Percentiles rank a stretch among this genome's conserved stretches.
phyloP scores from a whole-genome alignment of 2,113 vertebrate species.

The Tupaia chinensis region DNA sequence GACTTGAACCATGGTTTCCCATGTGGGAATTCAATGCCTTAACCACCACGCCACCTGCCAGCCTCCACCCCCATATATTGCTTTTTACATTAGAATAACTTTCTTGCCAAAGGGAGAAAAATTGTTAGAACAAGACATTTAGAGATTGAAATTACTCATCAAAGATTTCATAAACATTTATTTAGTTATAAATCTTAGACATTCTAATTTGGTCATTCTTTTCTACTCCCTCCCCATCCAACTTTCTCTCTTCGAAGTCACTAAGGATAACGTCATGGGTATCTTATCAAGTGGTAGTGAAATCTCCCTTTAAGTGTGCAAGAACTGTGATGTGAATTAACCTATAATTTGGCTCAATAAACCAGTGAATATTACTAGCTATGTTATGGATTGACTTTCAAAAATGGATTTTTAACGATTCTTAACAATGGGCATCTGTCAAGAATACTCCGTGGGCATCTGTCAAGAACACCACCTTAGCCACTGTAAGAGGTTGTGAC shows the following conservation, averaged over 20 bases:
- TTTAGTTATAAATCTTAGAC: background rate
- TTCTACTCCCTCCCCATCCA: background rate
- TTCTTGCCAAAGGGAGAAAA: background rate
- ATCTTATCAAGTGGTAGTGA: background rate
- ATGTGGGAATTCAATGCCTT: too few relatives aligned
- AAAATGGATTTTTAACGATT: constrained; percentile 20
- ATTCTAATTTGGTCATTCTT: constrained; percentile 23
- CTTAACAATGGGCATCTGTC: background rate
- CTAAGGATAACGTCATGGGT: background rate
- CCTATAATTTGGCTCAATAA: background rate
- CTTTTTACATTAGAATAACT: constrained; percentile 12
- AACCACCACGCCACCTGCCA: too few relatives aligned
- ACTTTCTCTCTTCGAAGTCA: constrained; percentile 10
- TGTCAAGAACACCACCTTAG: background rate
- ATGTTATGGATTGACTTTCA: constrained; percentile 16
- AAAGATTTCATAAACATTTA: background rate
- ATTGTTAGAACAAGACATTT: background rate
- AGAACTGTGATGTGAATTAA: background rate
- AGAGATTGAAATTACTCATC: background rate
- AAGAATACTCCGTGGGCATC: background rate
- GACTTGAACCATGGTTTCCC: too few relatives aligned
- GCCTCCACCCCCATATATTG: background rate
- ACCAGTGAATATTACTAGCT: background rate
- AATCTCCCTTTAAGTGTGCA: background rate
- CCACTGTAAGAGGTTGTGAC: background rate